Percentiles rank a stretch among this genome's conserved stretches.
Evolutionary conservation across 2,113 vertebrate genomes (phyloP).

Genomic region (Sphaerodactylus townsendi): DNA sequence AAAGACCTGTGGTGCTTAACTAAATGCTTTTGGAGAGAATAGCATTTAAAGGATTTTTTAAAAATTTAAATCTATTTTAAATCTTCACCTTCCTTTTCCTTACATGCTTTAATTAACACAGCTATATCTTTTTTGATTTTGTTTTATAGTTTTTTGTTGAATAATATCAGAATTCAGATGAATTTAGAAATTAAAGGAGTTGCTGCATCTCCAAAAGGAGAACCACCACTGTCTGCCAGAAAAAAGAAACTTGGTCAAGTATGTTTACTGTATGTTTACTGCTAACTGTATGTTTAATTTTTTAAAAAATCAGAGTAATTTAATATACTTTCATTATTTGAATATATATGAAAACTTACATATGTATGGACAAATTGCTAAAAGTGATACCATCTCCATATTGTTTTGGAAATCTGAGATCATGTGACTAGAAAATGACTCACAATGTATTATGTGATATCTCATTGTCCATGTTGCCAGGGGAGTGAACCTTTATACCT

Average conservation of each 20-base stretch:
- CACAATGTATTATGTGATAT: not conserved
- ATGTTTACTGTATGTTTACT: too few species aligned
- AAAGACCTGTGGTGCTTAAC: not conserved
- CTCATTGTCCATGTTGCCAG: too few species aligned
- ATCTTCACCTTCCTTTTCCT: not conserved
- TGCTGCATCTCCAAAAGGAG: constrained; percentile 47
- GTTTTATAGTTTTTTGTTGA: constrained; percentile 21
- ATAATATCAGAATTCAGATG: constrained; percentile 61
- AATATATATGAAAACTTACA: not conserved
- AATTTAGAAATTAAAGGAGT: constrained; percentile 72
- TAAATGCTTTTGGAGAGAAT: not conserved
- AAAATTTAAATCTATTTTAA: not conserved
- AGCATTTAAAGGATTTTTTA: not conserved
- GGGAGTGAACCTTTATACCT: too few species aligned
- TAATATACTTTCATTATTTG: not conserved
- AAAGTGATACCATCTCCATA: not conserved
- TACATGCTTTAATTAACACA: too few species aligned
- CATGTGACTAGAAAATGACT: not conserved
- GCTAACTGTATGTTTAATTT: too few species aligned
- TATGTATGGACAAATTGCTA: not conserved
- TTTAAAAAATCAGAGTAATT: not conserved
- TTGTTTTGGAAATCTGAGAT: not conserved
- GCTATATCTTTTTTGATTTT: not conserved
- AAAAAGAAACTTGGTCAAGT: constrained; percentile 63
- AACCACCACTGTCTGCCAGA: constrained; percentile 28